Evolutionary conservation across 2,113 vertebrate genomes (phyloP).

Genomic region (Apodemus speciosus): DNA sequence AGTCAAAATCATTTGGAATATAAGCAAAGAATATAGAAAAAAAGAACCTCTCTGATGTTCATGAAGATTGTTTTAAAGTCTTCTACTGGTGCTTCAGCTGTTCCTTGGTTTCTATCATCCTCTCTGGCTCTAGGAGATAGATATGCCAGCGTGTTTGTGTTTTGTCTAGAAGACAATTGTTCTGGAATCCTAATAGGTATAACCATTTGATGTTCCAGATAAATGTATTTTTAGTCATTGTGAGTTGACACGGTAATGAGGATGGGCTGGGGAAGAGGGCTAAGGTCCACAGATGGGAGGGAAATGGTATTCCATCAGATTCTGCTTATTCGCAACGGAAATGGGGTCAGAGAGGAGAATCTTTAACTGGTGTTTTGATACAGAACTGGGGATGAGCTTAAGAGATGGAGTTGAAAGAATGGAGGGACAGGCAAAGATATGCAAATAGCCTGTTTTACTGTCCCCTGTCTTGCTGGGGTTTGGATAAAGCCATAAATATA

Average conservation of each 20-base stretch:
- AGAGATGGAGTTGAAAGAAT: not conserved
- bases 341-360: not conserved
- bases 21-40: too few relatives aligned
- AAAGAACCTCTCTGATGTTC: not conserved
- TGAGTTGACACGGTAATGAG: not conserved
- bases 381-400: not conserved
- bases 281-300: not conserved
- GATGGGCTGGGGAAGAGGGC: not conserved
- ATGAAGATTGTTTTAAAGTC: not conserved
- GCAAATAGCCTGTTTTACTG: not conserved
- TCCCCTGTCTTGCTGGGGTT: too few relatives aligned
- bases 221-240: not conserved
- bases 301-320: too few relatives aligned
- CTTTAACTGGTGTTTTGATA: not conserved
- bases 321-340: not conserved
- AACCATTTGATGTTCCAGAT: not conserved
- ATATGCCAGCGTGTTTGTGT: not conserved
- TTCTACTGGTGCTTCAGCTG: not conserved
- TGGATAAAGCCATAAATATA: not conserved
- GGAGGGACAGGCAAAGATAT: not conserved
- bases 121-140: not conserved
- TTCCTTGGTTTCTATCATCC: not conserved
- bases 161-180: not conserved
- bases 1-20: too few relatives aligned
- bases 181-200: not conserved